Evolutionary conservation across 2,888 invertebrate species (phyloP).

Genomic region (Rhagonycha fulva): DNA sequence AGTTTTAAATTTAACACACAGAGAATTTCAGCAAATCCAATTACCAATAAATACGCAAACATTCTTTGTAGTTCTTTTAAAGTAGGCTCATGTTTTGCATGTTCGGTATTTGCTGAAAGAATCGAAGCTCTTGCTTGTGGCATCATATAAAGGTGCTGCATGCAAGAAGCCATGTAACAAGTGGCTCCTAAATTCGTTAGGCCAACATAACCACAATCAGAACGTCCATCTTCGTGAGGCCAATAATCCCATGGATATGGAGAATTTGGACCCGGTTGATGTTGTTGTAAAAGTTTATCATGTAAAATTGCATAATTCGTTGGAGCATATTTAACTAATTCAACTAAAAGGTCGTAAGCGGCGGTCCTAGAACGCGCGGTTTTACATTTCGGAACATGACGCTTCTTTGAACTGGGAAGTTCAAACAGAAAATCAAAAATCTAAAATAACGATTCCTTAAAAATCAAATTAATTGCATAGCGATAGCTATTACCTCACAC

Average conservation of each 20-base stretch:
- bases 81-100: conserved; percentile 80
- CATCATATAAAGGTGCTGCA: conserved; percentile 98
- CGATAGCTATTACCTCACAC: conserved; percentile 57
- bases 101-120: conserved; percentile 71
- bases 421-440: conserved; percentile 89
- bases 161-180: conserved; percentile 96
- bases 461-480: background rate
- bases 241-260: conserved; percentile 97
- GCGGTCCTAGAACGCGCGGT: conserved; percentile 87
- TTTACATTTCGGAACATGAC: conserved; percentile 92
- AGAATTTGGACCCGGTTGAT: conserved; percentile 79
- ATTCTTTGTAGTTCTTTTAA: conserved; percentile 88
- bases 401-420: conserved; percentile 81
- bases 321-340: conserved; percentile 81
- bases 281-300: conserved; percentile 81
- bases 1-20: conserved; percentile 9
- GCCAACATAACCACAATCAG: conserved; percentile 93
- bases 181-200: conserved; percentile 94
- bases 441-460: conserved; percentile 51
- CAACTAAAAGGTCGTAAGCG: conserved; percentile 88
- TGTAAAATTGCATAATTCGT: conserved; percentile 86
- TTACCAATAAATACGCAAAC: conserved; percentile 88
- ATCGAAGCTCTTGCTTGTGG: conserved; percentile 88
- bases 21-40: conserved; percentile 7
- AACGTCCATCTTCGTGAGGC: conserved; percentile 94